Conservation (phyloP, 2,113 vertebrate genomes). For the Dasyornis broadbenti region DNA sequence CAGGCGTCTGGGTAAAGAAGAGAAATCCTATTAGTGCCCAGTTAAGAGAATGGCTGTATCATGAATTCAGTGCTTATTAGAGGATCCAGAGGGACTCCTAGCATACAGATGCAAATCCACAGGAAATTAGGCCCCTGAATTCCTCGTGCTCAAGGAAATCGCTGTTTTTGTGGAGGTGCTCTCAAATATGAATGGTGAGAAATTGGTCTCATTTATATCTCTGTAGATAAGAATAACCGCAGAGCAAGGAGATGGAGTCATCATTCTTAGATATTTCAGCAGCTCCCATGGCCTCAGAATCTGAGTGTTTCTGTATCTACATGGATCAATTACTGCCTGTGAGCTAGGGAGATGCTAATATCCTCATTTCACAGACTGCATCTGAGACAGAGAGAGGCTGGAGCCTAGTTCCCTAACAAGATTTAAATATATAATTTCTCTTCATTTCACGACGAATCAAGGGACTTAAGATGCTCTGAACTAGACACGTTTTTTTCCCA, state of each 20-base stretch:
- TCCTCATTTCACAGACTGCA: neutral
- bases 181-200: neutral
- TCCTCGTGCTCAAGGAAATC: neutral
- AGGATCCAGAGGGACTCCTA: neutral
- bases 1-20: neutral
- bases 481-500: neutral
- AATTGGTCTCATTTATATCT: neutral
- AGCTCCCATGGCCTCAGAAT: neutral
- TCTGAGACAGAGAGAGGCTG: neutral
- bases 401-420: neutral
- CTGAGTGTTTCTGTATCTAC: neutral
- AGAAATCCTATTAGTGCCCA: slow-evolving; percentile 35
- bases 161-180: neutral
- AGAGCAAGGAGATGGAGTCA: neutral
- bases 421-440: neutral
- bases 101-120: neutral
- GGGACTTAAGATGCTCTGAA: neutral
- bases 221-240: neutral
- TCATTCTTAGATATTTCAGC: neutral
- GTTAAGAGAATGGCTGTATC: slow-evolving; percentile 7
- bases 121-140: neutral
- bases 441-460: neutral
- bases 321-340: neutral
- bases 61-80: slow-evolving; percentile 15
- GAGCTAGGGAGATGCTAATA: neutral